phyloP scores from a whole-genome alignment of 2,888 invertebrate genomes.

The Sinelater perroti region DNA sequence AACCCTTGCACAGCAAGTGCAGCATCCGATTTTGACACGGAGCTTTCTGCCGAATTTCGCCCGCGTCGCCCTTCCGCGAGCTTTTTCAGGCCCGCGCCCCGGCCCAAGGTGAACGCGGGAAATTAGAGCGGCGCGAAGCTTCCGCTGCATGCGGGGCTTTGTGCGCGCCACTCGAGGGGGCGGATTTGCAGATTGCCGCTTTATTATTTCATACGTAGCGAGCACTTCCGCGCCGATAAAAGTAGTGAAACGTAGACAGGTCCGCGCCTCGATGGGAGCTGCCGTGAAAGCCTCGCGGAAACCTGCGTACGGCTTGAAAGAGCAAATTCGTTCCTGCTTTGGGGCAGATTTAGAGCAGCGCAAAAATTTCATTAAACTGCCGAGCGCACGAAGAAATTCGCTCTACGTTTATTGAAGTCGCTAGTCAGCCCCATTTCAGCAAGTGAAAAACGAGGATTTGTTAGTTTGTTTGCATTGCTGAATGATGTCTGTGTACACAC shows the following conservation, averaged over 20 bases:
- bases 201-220: slow-evolving; percentile 47
- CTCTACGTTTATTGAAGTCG: slow-evolving; percentile 14
- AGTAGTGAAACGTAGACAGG: slow-evolving; percentile 30
- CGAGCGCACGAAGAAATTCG: neutral
- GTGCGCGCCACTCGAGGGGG: slow-evolving; percentile 44
- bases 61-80: slow-evolving; percentile 8
- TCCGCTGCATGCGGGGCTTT: slow-evolving; percentile 41
- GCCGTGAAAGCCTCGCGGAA: neutral
- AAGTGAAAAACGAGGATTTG: slow-evolving; percentile 27
- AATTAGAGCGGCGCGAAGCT: slow-evolving; percentile 7
- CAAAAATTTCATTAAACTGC: no score
- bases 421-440: neutral
- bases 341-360: no score
- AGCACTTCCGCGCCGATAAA: slow-evolving; percentile 23
- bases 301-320: neutral
- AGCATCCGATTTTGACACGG: neutral
- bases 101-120: no score
- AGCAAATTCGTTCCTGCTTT: no score
- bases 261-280: neutral
- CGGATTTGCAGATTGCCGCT: slow-evolving; percentile 52
- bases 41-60: slow-evolving; percentile 8
- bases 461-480: slow-evolving; percentile 15
- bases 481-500: slow-evolving; percentile 26
- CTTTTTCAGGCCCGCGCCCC: no score
- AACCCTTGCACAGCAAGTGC: neutral